Evolutionary conservation across 2,113 vertebrate genomes (phyloP).

Genomic region (Albula goreensis): DNA sequence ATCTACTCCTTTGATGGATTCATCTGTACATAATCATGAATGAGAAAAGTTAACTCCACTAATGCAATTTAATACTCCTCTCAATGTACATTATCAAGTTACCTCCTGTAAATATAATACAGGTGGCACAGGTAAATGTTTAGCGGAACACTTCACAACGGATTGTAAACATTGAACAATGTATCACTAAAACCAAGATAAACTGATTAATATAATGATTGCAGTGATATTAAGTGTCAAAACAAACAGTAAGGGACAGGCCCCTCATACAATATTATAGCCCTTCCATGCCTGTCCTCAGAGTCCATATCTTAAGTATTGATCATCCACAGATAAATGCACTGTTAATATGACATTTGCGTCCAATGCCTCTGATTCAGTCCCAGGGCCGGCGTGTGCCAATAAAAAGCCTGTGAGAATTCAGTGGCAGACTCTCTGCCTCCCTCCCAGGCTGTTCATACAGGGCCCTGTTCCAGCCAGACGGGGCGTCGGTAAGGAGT

Average conservation of each 20-base stretch:
- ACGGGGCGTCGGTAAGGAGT: neutral
- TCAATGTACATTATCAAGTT: neutral
- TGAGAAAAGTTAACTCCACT: neutral
- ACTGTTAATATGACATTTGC: neutral
- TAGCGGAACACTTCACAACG: neutral
- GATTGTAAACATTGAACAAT: neutral
- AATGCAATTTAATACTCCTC: neutral
- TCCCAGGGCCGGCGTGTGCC: neutral
- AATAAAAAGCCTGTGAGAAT: neutral
- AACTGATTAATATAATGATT: neutral
- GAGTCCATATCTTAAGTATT: neutral
- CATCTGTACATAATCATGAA: neutral
- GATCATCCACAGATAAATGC: neutral
- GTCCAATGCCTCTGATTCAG: neutral
- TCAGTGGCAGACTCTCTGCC: neutral
- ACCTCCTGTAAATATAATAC: neutral
- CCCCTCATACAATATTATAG: neutral
- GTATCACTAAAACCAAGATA: neutral
- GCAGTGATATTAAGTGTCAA: neutral
- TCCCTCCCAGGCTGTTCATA: neutral
- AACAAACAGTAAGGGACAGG: neutral
- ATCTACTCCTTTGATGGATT: neutral
- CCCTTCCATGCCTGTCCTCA: neutral
- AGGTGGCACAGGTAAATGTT: neutral
- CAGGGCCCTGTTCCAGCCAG: neutral